phyloP scores from a whole-genome alignment of 2,888 invertebrate genomes.

The Drosophila tripunctata region DNA sequence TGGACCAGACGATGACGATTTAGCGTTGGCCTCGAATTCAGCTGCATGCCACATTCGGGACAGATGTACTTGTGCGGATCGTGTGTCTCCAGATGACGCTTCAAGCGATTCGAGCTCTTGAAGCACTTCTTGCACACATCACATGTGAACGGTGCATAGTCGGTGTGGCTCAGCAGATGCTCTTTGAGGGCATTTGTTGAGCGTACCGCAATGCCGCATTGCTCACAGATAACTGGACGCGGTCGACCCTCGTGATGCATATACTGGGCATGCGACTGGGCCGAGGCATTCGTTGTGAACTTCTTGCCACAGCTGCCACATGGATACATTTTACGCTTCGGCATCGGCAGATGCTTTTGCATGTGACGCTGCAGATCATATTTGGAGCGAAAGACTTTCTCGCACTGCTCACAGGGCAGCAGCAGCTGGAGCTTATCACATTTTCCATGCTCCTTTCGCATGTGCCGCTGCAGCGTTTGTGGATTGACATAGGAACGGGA shows the following conservation, averaged over 20 bases:
- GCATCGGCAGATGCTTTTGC: conserved; percentile 67
- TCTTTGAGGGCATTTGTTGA: conserved; percentile 85
- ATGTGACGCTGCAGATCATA: conserved; percentile 52
- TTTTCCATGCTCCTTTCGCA: conserved; percentile 56
- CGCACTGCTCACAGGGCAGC: conserved; percentile 48
- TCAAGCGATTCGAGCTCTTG: conserved; percentile 80
- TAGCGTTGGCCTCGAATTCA: conserved; percentile 80
- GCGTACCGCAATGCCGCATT: conserved; percentile 85
- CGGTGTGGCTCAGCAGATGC: conserved; percentile 85
- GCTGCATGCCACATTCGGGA: conserved; percentile 79
- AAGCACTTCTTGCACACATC: conserved; percentile 84
- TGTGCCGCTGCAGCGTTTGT: conserved; percentile 52
- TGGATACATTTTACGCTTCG: conserved; percentile 49
- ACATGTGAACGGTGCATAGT: conserved; percentile 85
- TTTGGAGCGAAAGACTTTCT: conserved; percentile 50
- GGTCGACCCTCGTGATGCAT: conserved; percentile 81
- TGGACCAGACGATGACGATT: conserved; percentile 82
- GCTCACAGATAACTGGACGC: conserved; percentile 85
- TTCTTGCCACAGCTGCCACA: conserved; percentile 81
- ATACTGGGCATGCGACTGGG: conserved; percentile 75
- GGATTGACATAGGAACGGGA: conserved; percentile 39
- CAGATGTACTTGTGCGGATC: conserved; percentile 82
- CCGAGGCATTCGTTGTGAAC: conserved; percentile 69
- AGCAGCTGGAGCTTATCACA: too few relatives aligned
- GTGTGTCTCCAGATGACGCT: conserved; percentile 82